These are phyloP conservation scores for Lapara coniferarum DNA, from an alignment of 2,888 invertebrate species.

Conservation along the genomic window DNA sequence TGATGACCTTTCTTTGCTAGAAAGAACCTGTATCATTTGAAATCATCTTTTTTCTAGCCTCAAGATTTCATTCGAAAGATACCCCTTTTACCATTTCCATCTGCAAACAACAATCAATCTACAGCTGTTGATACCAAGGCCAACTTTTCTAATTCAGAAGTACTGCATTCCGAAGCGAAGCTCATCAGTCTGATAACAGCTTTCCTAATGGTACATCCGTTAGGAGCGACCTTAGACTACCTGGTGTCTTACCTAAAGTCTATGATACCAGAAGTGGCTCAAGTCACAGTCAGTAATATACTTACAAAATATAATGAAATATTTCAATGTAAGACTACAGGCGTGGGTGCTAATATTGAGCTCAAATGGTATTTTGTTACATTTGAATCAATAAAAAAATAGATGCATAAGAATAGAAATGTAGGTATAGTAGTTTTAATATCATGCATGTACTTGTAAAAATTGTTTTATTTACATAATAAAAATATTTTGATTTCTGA, in stretches of 20 bases:
- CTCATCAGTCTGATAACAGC: constrained; percentile 70
- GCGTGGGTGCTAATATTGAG: constrained; percentile 59
- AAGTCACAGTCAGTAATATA: constrained; percentile 51
- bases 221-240: constrained; percentile 66
- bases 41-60: not conserved
- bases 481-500: not conserved
- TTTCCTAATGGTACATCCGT: constrained; percentile 69
- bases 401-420: not conserved
- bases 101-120: constrained; percentile 43
- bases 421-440: not conserved
- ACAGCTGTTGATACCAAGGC: constrained; percentile 31
- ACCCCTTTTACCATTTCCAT: constrained; percentile 49
- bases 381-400: constrained; percentile 45
- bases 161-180: constrained; percentile 61
- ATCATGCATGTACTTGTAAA: not conserved
- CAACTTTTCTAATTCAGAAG: constrained; percentile 39
- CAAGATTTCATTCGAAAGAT: constrained; percentile 37
- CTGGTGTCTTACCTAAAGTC: constrained; percentile 65
- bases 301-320: constrained; percentile 62
- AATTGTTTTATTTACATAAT: not conserved
- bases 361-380: constrained; percentile 62
- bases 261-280: constrained; percentile 55
- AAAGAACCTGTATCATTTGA: too few relatives aligned
- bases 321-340: constrained; percentile 53
- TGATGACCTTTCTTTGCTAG: too few relatives aligned